These are phyloP conservation scores for Anabas testudineus DNA, from an alignment of 2,797 vertebrate genomes.

Conservation along the genomic window DNA sequence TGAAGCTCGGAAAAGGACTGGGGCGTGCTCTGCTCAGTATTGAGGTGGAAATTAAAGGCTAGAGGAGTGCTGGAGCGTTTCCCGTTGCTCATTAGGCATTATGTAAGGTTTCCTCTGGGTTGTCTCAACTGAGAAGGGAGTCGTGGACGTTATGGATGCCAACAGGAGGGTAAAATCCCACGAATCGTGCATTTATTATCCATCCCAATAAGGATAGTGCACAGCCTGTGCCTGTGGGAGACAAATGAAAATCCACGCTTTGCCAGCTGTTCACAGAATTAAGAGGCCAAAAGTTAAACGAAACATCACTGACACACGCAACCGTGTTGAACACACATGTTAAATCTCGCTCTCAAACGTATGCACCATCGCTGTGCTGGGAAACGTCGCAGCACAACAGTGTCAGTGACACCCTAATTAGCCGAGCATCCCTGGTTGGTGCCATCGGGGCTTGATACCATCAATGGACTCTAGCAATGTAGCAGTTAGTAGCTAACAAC, in stretches of 20 bases:
- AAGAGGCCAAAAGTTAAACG: slow-evolving; percentile 47
- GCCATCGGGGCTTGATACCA: slow-evolving; percentile 77
- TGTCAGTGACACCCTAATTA: slow-evolving; percentile 80
- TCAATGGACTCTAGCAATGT: slow-evolving; percentile 81
- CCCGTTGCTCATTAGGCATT: slow-evolving; percentile 83
- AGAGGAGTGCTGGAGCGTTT: slow-evolving; percentile 76
- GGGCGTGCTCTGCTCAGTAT: slow-evolving; percentile 74
- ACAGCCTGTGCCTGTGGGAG: slow-evolving; percentile 60
- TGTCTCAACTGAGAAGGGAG: slow-evolving; percentile 72
- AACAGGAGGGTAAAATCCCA: slow-evolving; percentile 77
- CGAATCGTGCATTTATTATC: slow-evolving; percentile 79
- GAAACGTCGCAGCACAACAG: slow-evolving; percentile 77
- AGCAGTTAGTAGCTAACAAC: slow-evolving; percentile 83
- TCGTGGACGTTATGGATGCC: slow-evolving; percentile 71
- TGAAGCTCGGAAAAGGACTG: slow-evolving; percentile 72
- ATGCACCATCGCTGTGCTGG: slow-evolving; percentile 64
- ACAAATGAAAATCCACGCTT: slow-evolving; percentile 61
- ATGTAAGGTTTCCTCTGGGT: slow-evolving; percentile 75
- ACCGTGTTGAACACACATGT: slow-evolving; percentile 31
- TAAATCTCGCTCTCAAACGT: slow-evolving; percentile 40
- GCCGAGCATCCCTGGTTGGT: slow-evolving; percentile 68
- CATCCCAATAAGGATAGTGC: slow-evolving; percentile 56
- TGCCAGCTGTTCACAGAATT: slow-evolving; percentile 72
- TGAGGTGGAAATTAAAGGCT: slow-evolving; percentile 81
- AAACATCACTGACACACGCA: slow-evolving; percentile 30